phyloP scores from a whole-genome alignment of 2,797 vertebrate species.

The Sebastes jordani region DNA sequence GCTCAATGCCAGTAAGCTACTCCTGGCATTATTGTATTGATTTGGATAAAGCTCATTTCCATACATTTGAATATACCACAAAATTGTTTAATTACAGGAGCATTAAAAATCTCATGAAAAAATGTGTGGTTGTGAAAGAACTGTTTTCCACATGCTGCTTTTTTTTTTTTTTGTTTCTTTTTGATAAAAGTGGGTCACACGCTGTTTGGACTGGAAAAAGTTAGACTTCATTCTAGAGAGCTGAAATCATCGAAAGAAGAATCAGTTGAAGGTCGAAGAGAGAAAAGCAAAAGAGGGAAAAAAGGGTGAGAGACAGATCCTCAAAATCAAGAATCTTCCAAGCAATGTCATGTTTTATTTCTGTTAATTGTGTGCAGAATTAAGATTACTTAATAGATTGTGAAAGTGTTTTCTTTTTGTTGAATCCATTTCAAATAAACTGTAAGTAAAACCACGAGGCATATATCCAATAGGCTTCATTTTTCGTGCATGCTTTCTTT shows the following conservation, averaged over 20 bases:
- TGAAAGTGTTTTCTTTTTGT: not conserved
- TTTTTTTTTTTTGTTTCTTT: constrained; percentile 55
- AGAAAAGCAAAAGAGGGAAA: constrained; percentile 12
- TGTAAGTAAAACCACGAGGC: not conserved
- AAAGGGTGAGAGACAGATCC: constrained; percentile 4
- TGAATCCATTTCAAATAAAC: not conserved
- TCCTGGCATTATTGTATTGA: not conserved
- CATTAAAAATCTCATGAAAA: constrained; percentile 42
- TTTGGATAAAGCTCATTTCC: constrained; percentile 19
- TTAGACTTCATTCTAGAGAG: constrained; percentile 76
- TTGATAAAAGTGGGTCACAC: constrained; percentile 79
- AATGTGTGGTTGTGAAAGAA: constrained; percentile 46
- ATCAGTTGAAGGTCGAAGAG: constrained; percentile 44
- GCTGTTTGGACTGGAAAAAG: constrained; percentile 78
- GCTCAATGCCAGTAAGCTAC: constrained; percentile 6
- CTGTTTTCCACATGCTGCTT: constrained; percentile 72
- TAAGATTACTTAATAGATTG: not conserved
- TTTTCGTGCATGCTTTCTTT: not conserved
- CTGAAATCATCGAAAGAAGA: constrained; percentile 77
- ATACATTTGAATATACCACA: constrained; percentile 49
- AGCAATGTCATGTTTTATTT: constrained; percentile 10
- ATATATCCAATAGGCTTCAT: not conserved
- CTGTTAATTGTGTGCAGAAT: not conserved
- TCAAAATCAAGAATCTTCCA: constrained; percentile 4
- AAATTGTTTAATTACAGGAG: constrained; percentile 40